phyloP scores from a whole-genome alignment of 2,113 vertebrate species.

The Ciconia maguari region DNA sequence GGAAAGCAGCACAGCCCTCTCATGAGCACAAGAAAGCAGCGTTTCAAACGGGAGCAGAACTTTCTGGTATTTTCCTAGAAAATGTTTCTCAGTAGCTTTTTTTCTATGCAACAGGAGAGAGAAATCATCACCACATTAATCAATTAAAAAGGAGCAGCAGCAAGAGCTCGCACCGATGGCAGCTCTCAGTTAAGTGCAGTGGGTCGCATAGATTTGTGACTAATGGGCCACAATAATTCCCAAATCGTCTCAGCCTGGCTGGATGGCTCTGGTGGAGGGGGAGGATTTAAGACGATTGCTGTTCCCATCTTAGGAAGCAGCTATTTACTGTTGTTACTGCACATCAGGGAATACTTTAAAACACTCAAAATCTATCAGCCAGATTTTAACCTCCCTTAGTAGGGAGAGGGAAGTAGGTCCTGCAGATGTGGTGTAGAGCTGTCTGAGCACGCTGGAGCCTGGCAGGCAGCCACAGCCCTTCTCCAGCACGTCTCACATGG shows the following conservation, averaged over 20 bases:
- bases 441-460: neutral
- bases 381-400: neutral
- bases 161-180: fast-evolving
- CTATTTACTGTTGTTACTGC: neutral
- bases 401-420: neutral
- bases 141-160: neutral
- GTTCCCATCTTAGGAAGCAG: neutral
- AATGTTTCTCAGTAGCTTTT: neutral
- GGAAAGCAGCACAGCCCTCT: neutral
- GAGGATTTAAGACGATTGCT: neutral
- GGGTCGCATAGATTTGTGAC: neutral
- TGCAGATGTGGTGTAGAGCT: neutral
- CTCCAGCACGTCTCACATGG: fast-evolving
- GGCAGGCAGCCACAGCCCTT: neutral
- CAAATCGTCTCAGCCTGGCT: neutral
- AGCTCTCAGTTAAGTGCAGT: neutral
- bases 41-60: neutral
- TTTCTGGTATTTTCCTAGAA: neutral
- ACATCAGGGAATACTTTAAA: neutral
- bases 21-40: neutral
- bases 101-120: neutral
- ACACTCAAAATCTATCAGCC: neutral
- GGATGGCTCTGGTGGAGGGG: neutral
- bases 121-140: neutral
- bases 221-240: neutral